These are phyloP conservation scores for Carettochelys insculpta DNA, from an alignment of 2,113 vertebrate genomes.

Conservation along the genomic window DNA sequence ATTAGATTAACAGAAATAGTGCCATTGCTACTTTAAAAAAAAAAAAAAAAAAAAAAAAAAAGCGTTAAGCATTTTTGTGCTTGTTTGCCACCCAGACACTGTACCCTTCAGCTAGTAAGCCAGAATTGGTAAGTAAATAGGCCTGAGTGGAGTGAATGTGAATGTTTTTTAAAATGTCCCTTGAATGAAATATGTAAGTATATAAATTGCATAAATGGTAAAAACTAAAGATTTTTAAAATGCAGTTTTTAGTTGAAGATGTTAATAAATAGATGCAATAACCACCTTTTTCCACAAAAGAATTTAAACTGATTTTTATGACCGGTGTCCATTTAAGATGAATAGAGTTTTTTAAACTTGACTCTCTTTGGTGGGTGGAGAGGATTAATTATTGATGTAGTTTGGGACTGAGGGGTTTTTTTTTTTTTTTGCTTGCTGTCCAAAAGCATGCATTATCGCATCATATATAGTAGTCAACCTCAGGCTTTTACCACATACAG, in stretches of 20 bases:
- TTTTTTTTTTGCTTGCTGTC: not conserved
- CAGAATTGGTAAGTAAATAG: not conserved
- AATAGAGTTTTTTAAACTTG: not conserved
- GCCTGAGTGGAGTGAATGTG: not conserved
- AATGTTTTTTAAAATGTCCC: not conserved
- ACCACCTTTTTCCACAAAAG: not conserved
- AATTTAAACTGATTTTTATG: not conserved
- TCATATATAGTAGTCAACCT: too few relatives aligned
- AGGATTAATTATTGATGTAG: not conserved
- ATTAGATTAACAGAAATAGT: not conserved
- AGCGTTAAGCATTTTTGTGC: not conserved
- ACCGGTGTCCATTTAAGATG: not conserved
- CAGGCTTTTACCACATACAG: not conserved
- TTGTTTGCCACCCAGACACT: not conserved
- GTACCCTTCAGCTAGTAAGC: not conserved
- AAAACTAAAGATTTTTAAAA: not conserved
- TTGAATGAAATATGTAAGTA: not conserved
- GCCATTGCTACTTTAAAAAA: not conserved
- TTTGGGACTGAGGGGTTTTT: not conserved
- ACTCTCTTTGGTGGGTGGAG: too few relatives aligned
- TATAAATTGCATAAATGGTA: not conserved
- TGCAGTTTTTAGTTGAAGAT: not conserved
- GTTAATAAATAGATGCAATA: not conserved
- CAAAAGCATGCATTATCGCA: not conserved
- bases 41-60: too few relatives aligned